Base-by-base conservation (phyloP, 2,888 invertebrate species). In the Stictocephala bisonia region DNA sequence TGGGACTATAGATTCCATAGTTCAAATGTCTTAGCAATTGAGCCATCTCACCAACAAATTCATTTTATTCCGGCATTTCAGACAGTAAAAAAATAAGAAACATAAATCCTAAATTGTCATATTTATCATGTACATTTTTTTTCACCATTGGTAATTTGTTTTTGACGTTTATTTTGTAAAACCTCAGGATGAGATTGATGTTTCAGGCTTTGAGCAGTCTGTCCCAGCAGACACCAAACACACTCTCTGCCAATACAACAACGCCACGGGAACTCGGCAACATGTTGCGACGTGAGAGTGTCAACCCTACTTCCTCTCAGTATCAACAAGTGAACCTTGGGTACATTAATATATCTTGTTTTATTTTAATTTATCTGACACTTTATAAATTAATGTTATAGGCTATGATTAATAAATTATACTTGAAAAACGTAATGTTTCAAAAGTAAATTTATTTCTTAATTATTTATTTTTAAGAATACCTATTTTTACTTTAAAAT, bases 201-300 rank as follows among this genome's bases (percentile, higher is more conserved):
- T 71, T 73, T 13, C 84, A 93, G 93, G 94, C 94, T 26, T 85
- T 95, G 79, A 91, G 90, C 80, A 93, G 92, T 82, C 90, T 96
- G 88, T 91, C 93, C 58, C 73, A 71, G 29, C 72, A 44, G 24
- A 35, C 69, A 7, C 60, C 69, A 22, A 64, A 73, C n/a, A 69
- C 74, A 18, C 22, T 75, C 7, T 31, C 60, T n/a, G 71, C 70
- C 53, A 56, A 64, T 9, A 77, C 75, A 22, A 77, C 76, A 26
- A 79, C 79, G 22, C 79, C 78, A 2, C 64, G 78, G n/a, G 78
- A 79, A 67, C 72, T 79, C 41, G 75, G 77, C 13, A 60, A 75
- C 44, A 76, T 76, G 75, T 50, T 79, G 48, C 67, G 79, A n/a
- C 60, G 78, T 60, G 79, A 79, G 53, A 79, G 79, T 67, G 72